Percentiles rank a stretch among this genome's conserved stretches.
These are phyloP conservation scores for Vanacampus margaritifer DNA, from an alignment of 2,113 vertebrate genomes.

Conservation along the genomic window DNA sequence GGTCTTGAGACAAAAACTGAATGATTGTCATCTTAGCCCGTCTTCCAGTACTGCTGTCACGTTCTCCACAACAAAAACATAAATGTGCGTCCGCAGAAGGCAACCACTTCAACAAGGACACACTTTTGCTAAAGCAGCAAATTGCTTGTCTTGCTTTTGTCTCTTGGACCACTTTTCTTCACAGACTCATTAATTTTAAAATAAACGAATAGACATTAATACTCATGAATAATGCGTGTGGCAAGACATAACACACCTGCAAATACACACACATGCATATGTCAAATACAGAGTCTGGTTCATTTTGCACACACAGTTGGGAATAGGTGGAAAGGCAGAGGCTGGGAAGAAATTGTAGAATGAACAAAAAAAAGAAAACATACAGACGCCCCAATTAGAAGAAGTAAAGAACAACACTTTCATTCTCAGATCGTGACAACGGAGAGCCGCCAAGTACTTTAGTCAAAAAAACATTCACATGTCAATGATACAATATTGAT, in stretches of 20 bases:
- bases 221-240: conserved; percentile 59
- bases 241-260: conserved; percentile 23
- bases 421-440: background rate
- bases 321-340: conserved; percentile 17
- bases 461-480: background rate
- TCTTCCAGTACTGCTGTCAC: conserved; percentile 37
- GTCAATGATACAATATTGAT: background rate
- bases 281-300: conserved; percentile 1
- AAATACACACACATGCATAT: conserved; percentile 13
- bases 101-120: conserved; percentile 7
- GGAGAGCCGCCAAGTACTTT: background rate
- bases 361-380: background rate
- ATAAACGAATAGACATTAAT: conserved; percentile 59
- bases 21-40: conserved; percentile 41
- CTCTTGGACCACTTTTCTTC: conserved; percentile 24
- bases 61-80: conserved; percentile 26
- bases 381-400: background rate
- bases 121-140: conserved; percentile 9
- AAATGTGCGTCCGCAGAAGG: background rate
- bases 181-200: conserved; percentile 61
- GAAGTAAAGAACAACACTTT: background rate
- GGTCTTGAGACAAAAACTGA: conserved; percentile 13
- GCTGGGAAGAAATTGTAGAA: conserved; percentile 20
- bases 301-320: conserved; percentile 18
- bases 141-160: conserved; percentile 29